Evolutionary conservation across 2,797 vertebrate species (phyloP).

Genomic region (Nasua narica): DNA sequence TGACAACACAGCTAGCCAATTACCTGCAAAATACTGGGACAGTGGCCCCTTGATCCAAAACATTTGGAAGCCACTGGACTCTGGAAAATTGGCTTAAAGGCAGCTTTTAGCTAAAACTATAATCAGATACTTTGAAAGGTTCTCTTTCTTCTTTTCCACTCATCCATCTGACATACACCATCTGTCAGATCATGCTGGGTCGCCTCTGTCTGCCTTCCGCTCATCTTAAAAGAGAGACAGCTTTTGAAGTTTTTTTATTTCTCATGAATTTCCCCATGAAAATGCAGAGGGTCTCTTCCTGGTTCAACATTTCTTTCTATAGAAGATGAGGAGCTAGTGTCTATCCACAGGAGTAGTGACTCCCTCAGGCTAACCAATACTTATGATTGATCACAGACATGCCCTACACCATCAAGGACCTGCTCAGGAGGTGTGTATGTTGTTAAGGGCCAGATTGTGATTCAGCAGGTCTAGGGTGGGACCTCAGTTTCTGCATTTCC

Average conservation of each 20-base stretch:
- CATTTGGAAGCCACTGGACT: constrained; percentile 42
- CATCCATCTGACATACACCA: constrained; percentile 46
- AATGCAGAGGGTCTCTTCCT: constrained; percentile 24
- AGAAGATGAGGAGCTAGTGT: not conserved
- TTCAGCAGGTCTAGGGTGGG: not conserved
- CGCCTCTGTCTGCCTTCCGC: constrained; percentile 19
- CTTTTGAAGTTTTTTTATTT: constrained; percentile 60
- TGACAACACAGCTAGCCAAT: constrained; percentile 63
- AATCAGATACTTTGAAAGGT: constrained; percentile 53
- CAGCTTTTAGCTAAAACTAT: constrained; percentile 49
- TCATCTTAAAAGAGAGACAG: constrained; percentile 57
- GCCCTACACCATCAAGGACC: not conserved
- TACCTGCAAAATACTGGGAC: constrained; percentile 62
- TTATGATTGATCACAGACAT: not conserved
- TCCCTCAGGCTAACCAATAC: not conserved
- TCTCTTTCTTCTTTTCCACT: constrained; percentile 46
- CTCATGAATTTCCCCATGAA: constrained; percentile 40
- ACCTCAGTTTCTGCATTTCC: not conserved
- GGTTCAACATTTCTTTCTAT: constrained; percentile 3
- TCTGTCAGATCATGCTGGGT: constrained; percentile 63
- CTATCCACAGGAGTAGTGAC: not conserved
- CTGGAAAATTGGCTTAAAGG: constrained; percentile 44
- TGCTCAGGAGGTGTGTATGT: not conserved
- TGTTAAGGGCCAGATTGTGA: not conserved
- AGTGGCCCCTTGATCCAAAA: constrained; percentile 65